Conservation (phyloP, 2,113 vertebrate genomes). For the Hylia prasina region DNA sequence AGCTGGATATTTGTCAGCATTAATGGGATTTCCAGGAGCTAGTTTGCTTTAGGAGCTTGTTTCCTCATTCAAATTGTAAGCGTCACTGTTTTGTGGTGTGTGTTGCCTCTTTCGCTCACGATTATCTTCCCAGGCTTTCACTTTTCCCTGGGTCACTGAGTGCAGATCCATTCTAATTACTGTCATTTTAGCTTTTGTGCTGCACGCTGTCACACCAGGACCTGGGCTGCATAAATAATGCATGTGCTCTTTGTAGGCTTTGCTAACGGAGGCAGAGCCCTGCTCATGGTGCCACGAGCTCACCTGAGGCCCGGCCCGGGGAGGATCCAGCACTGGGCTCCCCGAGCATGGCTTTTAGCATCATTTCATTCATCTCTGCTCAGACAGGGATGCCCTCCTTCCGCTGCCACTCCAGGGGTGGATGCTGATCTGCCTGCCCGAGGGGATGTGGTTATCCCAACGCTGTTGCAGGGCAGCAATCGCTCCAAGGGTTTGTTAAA, state of each 20-base stretch:
- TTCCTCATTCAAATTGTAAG: not conserved
- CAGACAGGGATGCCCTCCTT: not conserved
- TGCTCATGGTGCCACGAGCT: not conserved
- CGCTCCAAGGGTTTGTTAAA: not conserved
- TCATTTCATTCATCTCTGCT: not conserved
- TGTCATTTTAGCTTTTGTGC: slow-evolving; percentile 24
- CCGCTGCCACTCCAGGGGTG: not conserved
- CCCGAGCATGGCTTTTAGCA: not conserved
- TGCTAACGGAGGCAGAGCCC: not conserved
- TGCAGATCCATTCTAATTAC: slow-evolving; percentile 22
- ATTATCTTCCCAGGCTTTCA: slow-evolving; percentile 5
- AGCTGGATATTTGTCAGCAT: not conserved
- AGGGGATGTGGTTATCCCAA: not conserved
- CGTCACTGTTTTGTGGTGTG: not conserved
- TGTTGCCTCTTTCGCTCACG: not conserved
- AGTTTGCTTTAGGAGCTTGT: slow-evolving; percentile 27
- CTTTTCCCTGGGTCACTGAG: slow-evolving; percentile 35
- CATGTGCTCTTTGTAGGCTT: not conserved
- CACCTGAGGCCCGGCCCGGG: not conserved
- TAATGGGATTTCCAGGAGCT: slow-evolving; percentile 43
- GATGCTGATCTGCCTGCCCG: not conserved
- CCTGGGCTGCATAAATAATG: not conserved
- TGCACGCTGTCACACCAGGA: not conserved
- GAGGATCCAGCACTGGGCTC: not conserved
- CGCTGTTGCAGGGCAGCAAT: not conserved